Evolutionary conservation across 2,888 invertebrate genomes (phyloP).

Genomic region (Pinctada fucata): DNA sequence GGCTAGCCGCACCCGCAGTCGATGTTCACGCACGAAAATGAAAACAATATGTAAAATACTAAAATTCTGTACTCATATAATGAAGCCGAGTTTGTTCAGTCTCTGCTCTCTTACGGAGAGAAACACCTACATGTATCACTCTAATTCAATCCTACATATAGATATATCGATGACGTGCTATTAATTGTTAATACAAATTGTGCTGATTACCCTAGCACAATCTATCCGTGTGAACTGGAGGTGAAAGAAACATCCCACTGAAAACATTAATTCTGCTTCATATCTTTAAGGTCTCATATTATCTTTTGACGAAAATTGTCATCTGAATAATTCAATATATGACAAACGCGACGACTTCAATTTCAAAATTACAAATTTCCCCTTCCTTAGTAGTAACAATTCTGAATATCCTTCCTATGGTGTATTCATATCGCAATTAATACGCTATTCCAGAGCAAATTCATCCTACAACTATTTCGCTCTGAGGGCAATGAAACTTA

Average conservation of each 20-base stretch:
- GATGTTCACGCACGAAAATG: no score
- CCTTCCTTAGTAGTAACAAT: background rate
- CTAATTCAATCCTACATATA: background rate
- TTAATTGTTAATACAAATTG: background rate
- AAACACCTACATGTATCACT: no score
- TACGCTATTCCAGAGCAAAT: no score
- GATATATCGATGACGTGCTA: background rate
- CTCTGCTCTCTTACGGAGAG: no score
- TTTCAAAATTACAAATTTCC: background rate
- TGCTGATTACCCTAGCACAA: background rate
- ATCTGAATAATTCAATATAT: background rate
- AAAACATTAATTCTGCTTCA: background rate
- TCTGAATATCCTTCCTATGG: no score
- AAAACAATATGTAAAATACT: no score
- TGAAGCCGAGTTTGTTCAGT: no score
- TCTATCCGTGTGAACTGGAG: background rate
- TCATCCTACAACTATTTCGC: no score
- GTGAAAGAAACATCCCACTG: background rate
- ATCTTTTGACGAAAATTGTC: background rate
- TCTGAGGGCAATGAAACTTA: no score
- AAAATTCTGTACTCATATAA: no score
- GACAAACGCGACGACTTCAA: background rate
- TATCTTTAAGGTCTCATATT: background rate
- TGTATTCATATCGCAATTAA: no score
- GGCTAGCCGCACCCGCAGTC: no score